Conservation (phyloP, 2,113 vertebrate genomes). For the Narcine bancroftii region DNA sequence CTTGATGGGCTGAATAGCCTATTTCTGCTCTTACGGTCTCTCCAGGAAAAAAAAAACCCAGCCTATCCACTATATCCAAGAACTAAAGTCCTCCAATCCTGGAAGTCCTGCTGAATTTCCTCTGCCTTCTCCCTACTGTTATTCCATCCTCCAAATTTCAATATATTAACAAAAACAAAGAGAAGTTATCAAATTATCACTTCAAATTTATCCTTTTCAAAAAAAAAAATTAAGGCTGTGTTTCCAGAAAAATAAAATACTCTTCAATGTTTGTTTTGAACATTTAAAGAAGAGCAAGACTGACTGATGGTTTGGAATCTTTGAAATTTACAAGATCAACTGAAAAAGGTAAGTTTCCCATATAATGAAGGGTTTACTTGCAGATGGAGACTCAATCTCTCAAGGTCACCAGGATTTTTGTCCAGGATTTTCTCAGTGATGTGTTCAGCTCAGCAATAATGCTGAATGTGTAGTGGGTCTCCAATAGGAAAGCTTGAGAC, state of each 20-base stretch:
- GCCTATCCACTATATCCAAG: too few species aligned
- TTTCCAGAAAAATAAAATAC: background rate
- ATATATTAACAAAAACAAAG: too few species aligned
- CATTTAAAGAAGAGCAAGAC: background rate
- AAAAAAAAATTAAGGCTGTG: too few species aligned
- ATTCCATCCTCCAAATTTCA: too few species aligned
- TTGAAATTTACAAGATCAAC: background rate
- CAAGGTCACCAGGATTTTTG: background rate
- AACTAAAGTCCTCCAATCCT: too few species aligned
- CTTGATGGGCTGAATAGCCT: too few species aligned
- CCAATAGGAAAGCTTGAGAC: background rate
- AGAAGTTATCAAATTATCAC: background rate
- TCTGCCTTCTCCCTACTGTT: too few species aligned
- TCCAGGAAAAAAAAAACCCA: too few species aligned
- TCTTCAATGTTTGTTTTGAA: background rate
- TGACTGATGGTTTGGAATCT: background rate
- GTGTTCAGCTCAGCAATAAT: background rate
- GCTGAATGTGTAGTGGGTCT: background rate
- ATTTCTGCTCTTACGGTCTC: too few species aligned
- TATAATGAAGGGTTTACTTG: background rate
- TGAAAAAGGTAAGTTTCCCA: background rate
- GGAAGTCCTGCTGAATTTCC: too few species aligned
- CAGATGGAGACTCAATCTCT: background rate
- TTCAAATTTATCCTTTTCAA: background rate
- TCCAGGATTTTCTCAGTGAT: background rate